These are phyloP conservation scores for Dryocosmus kuriphilus DNA, from an alignment of 2,888 invertebrate genomes.

Conservation along the genomic window DNA sequence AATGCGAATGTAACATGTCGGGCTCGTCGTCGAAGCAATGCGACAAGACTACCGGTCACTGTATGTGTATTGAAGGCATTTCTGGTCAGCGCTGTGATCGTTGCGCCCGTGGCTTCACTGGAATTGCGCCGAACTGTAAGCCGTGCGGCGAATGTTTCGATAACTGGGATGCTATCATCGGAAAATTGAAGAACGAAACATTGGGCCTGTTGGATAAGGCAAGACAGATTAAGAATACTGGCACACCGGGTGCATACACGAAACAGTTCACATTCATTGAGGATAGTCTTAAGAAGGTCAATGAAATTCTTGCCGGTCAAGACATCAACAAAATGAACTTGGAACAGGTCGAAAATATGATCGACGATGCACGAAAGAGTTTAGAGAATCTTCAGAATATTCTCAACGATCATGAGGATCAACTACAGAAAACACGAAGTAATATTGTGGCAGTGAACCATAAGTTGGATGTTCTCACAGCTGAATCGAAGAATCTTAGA, in stretches of 20 bases:
- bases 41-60: slow-evolving; percentile 93
- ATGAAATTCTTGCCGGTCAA: slow-evolving; percentile 89
- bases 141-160: slow-evolving; percentile 99
- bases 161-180: slow-evolving; percentile 96
- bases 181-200: slow-evolving; percentile 86
- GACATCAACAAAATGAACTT: slow-evolving; percentile 85
- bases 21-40: slow-evolving; percentile 94
- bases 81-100: slow-evolving; percentile 95
- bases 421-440: slow-evolving; percentile 82
- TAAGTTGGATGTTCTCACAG: slow-evolving; percentile 75
- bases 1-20: slow-evolving; percentile 91
- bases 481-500: slow-evolving; percentile 79
- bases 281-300: slow-evolving; percentile 87
- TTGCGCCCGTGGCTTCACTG: slow-evolving; percentile 95
- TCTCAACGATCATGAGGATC: slow-evolving; percentile 83
- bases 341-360: slow-evolving; percentile 81
- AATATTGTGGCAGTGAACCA: slow-evolving; percentile 77
- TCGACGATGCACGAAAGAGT: slow-evolving; percentile 74
- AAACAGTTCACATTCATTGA: slow-evolving; percentile 96
- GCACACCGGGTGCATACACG: slow-evolving; percentile 97
- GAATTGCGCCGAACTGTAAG: slow-evolving; percentile 92
- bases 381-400: slow-evolving; percentile 79
- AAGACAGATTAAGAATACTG: slow-evolving; percentile 97
- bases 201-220: no score
- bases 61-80: slow-evolving; percentile 94